Percentiles rank a stretch among this genome's conserved stretches.
These are phyloP conservation scores for Agrenia bidenticulata DNA, from an alignment of 2,888 invertebrate species.

Conservation along the genomic window DNA sequence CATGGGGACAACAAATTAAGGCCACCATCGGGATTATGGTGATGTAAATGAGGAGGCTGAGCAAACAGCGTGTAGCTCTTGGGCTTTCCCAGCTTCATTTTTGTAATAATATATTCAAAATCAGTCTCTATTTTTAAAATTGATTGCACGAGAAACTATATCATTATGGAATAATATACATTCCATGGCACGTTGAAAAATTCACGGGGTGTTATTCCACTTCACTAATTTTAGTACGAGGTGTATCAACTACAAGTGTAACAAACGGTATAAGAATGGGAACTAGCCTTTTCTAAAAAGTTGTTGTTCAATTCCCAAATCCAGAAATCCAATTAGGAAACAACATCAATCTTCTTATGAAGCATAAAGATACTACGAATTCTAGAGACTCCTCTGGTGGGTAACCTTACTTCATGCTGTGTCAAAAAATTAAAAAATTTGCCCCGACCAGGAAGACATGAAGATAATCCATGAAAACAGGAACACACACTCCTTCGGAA, in stretches of 20 bases:
- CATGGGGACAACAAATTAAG: slow-evolving; percentile 18
- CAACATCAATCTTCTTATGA: slow-evolving; percentile 6
- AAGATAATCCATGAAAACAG: slow-evolving; percentile 5
- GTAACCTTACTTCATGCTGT: slow-evolving; percentile 17
- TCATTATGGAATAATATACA: slow-evolving; percentile 3
- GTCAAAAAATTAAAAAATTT: slow-evolving; percentile 15
- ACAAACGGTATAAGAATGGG: too few relatives aligned
- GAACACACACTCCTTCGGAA: not conserved
- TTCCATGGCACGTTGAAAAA: slow-evolving; percentile 15
- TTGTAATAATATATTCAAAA: too few relatives aligned
- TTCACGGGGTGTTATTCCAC: slow-evolving; percentile 10
- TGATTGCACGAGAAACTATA: too few relatives aligned
- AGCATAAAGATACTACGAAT: too few relatives aligned
- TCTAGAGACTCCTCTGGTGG: not conserved
- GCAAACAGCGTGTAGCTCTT: slow-evolving; percentile 1
- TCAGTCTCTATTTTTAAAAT: too few relatives aligned
- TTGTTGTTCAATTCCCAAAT: not conserved
- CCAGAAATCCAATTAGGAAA: slow-evolving; percentile 2
- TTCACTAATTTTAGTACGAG: too few relatives aligned
- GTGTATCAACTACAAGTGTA: too few relatives aligned
- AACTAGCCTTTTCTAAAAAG: too few relatives aligned
- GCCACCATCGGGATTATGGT: not conserved
- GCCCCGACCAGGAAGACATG: slow-evolving; percentile 2
- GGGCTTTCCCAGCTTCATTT: slow-evolving; percentile 11
- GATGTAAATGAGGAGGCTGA: not conserved